Percentiles rank a stretch among this genome's conserved stretches.
These are phyloP conservation scores for Pomatostomus ruficeps DNA, from an alignment of 2,113 vertebrate genomes.

Conservation along the genomic window DNA sequence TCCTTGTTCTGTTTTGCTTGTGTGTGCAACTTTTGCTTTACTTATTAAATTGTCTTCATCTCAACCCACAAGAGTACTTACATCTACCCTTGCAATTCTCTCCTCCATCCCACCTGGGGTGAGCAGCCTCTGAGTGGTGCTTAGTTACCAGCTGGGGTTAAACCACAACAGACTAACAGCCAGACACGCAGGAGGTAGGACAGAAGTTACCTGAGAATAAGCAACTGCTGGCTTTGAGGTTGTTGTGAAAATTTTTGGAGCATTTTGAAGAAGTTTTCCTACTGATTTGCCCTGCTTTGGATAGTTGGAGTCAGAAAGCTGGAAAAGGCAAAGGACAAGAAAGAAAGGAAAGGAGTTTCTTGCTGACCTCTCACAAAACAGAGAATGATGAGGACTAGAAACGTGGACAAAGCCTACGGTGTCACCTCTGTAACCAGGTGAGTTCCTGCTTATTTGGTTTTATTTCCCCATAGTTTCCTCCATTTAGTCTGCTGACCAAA, in stretches of 20 bases:
- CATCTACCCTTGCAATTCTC: not conserved
- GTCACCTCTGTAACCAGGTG: not conserved
- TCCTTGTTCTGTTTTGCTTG: not conserved
- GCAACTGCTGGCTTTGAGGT: not conserved
- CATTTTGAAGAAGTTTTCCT: not conserved
- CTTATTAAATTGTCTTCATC: not conserved
- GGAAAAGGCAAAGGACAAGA: not conserved
- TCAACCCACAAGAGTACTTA: not conserved
- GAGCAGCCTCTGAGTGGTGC: not conserved
- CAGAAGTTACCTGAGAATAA: not conserved
- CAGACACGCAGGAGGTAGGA: not conserved
- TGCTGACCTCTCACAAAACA: not conserved
- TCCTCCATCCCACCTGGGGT: not conserved
- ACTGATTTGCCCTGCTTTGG: not conserved
- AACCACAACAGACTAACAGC: not conserved
- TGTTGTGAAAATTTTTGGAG: not conserved
- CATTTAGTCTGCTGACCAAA: not conserved
- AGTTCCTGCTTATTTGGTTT: not conserved
- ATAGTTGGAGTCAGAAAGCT: not conserved
- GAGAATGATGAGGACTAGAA: not conserved
- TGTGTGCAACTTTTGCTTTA: not conserved
- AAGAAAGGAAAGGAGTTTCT: not conserved
- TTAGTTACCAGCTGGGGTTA: not conserved
- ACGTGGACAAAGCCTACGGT: not conserved
- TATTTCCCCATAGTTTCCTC: not conserved